Conservation (phyloP, 2,113 vertebrate species). For the Ophthalmotilapia sp. region DNA sequence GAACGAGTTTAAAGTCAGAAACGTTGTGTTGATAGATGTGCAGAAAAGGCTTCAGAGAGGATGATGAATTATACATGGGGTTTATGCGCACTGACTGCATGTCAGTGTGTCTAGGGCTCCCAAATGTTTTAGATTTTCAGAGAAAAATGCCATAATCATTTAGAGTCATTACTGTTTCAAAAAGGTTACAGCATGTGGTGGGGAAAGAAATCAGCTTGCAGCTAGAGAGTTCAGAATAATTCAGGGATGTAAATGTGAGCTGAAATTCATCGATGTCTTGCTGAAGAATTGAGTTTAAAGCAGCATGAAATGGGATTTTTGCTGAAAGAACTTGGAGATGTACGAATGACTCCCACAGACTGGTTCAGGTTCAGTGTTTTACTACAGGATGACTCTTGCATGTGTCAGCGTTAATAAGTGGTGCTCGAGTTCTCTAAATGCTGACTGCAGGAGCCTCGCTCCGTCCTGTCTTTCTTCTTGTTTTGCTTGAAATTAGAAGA, state of each 20-base stretch:
- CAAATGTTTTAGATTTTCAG: background rate
- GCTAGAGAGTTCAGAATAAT: background rate
- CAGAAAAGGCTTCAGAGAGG: background rate
- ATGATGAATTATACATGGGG: conserved; percentile 18
- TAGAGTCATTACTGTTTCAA: conserved; percentile 9
- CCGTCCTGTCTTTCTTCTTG: background rate
- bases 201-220: background rate
- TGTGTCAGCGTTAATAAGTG: background rate
- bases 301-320: background rate
- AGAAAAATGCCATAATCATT: background rate
- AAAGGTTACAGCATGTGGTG: background rate
- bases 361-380: background rate
- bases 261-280: background rate
- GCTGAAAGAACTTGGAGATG: background rate
- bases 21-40: background rate
- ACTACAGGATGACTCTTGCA: background rate
- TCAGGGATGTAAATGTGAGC: background rate
- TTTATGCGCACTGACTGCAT: background rate
- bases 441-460: background rate
- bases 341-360: background rate
- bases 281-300: background rate
- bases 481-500: background rate
- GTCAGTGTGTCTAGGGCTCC: background rate
- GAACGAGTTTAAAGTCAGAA: background rate
- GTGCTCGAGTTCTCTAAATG: background rate